Base-by-base conservation (phyloP, 2,113 vertebrate genomes). In the Pyxicephalus adspersus region DNA sequence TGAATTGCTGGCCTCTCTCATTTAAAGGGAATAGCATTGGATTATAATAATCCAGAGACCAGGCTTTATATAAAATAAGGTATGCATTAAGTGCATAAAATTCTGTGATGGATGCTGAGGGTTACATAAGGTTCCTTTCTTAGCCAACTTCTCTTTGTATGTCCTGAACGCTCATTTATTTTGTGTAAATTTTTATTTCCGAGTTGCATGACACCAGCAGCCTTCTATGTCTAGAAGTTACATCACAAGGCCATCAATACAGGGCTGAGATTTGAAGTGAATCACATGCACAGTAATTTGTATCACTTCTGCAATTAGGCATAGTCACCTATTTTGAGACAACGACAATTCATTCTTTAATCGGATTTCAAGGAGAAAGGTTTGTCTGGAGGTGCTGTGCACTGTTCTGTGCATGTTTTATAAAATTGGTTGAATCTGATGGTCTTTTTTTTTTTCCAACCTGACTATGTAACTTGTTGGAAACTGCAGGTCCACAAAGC, bases 91-190 rank as follows among this genome's bases (percentile, higher is more conserved):
- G 64, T 66, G 64, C 28, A 64, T 64, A 31, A 34, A 58, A 58
- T 11, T 58, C 18, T 20, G 31, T 34, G 31, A 15, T 73, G 52
- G 52, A 25, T 22, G 19, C 2, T 19, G 17, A 55, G 70, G 70
- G 54, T 73, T 58, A 73, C 29, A 29, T 57, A 58, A 73, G 70
- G 54, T 73, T 73, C 23, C 68, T 72, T 19, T 26, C 29, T n/a
- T n/a, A 52, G 26, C 51, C 28, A 25, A 29, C 22, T 15, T 16
- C 23, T 61, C 58, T 45, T 45, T 25, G 23, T 61, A 61, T 26
- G 20, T 34, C 70, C 20, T 29, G 34, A 54, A 55, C 26, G 55
- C 31, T 73, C 22, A n/a, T 19, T 73, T 58, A 25, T 61, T 61
- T 25, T 61, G 22, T 61, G 6, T 28, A 45, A 45, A 23, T 26